Base-by-base conservation (phyloP, 1,140 invertebrate genomes). In the Drosophila ercepeae region DNA sequence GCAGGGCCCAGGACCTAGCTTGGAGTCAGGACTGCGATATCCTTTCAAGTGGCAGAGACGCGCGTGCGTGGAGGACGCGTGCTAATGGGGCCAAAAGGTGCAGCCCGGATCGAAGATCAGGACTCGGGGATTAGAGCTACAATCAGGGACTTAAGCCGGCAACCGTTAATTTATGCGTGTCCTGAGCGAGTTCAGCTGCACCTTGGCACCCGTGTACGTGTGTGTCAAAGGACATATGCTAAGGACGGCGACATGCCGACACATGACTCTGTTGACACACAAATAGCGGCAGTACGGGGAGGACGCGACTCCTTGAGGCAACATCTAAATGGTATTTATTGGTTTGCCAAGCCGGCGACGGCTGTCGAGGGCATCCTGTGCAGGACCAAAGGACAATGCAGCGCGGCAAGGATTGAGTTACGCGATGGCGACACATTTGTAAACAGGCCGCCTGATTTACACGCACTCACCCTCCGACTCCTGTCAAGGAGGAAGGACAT, bases 81-180 rank as follows among this genome's bases (percentile, higher is more conserved):
- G 82, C 82, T 86, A 86, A 86, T 86, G 82, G 82, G 81, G 76
- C 81, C 81, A 86, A 86, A 61, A 86, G 81, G 81, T 86, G 76
- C 81, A 86, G 68, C 3, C 39, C 16, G 27, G 67, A 34, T 57
- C 65, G 25, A 42, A 68, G 73, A 63, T 69, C 70, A 72, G 46
- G 25, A 50, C 32, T 18, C 44, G 18, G 49, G 64, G 64, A 68
- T 68, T 68, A 67, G 52, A 52, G 57, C 32, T 41, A 29, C 45
- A 68, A 86, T 79, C 69, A 78, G 63, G 39, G 11, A 11, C 9
- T 32, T 0, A 70, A 42, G 63, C 54, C 14, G 13, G 36, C n/a
- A 39, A 4, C 57, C 39, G 54, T 76, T 88, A 86, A 86, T 86
- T 86, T 86, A 86, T 86, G 78, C 79, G 82, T 81, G 72, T 84